These are phyloP conservation scores for Microcebus griseorufus DNA, from an alignment of 2,113 vertebrate genomes.

Conservation along the genomic window DNA sequence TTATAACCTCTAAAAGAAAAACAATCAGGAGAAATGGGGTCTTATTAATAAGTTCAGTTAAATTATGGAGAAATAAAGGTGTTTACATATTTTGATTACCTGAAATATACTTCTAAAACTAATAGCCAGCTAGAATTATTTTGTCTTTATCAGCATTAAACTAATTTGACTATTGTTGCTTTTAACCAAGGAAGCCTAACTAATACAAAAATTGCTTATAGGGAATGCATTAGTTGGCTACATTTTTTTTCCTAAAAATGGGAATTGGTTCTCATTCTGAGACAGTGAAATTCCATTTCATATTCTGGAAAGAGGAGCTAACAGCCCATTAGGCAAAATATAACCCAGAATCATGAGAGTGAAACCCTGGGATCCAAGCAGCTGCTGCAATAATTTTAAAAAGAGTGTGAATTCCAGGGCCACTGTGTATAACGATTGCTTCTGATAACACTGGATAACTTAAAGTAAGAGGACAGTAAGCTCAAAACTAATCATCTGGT, in stretches of 20 bases:
- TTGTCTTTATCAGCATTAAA: neutral
- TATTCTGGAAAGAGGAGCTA: neutral
- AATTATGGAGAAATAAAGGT: neutral
- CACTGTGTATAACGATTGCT: neutral
- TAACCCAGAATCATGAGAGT: neutral
- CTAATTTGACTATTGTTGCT: neutral
- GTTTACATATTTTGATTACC: neutral
- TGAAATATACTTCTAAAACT: constrained; percentile 9
- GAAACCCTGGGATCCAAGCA: neutral
- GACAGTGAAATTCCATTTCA: neutral
- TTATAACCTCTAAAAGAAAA: neutral
- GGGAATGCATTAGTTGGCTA: neutral
- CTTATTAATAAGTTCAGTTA: neutral
- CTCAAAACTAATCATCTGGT: neutral
- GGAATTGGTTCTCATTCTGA: neutral
- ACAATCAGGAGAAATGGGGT: neutral
- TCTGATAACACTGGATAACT: neutral
- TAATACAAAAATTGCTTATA: neutral
- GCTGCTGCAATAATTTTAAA: neutral
- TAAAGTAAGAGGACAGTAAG: neutral
- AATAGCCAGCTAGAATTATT: neutral
- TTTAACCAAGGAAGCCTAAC: neutral
- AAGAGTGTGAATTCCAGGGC: neutral
- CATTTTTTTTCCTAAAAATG: neutral
- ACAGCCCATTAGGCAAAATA: neutral